Evolutionary conservation across 2,797 vertebrate genomes (phyloP).

Genomic region (Miichthys miiuy): DNA sequence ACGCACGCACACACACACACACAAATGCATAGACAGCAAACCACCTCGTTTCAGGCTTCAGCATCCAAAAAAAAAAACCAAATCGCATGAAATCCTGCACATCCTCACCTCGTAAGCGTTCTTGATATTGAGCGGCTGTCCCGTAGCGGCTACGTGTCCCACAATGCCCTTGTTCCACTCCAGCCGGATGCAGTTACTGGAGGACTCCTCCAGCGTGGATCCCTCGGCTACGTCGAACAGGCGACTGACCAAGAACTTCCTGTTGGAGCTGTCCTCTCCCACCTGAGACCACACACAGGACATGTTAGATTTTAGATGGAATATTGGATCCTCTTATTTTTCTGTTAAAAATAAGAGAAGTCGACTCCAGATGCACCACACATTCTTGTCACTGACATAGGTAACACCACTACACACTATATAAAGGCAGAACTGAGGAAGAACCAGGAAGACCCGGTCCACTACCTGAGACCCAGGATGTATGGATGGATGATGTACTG

Average conservation of each 20-base stretch:
- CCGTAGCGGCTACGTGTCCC: slow-evolving; percentile 93
- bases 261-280: slow-evolving; percentile 96
- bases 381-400: too few relatives aligned
- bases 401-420: too few relatives aligned
- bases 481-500: too few relatives aligned
- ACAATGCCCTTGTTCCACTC: slow-evolving; percentile 99
- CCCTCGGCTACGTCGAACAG: slow-evolving; percentile 99
- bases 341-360: too few relatives aligned
- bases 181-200: slow-evolving; percentile 93
- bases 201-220: slow-evolving; percentile 94
- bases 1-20: not conserved
- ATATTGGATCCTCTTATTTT: too few relatives aligned
- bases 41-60: not conserved
- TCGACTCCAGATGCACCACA: too few relatives aligned
- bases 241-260: slow-evolving; percentile 94
- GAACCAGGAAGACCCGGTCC: too few relatives aligned
- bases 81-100: slow-evolving; percentile 75
- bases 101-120: slow-evolving; percentile 94
- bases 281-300: slow-evolving; percentile 61
- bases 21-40: not conserved
- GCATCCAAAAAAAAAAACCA: not conserved
- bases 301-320: too few relatives aligned
- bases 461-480: too few relatives aligned
- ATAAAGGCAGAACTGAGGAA: too few relatives aligned
- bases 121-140: slow-evolving; percentile 95